Base-by-base conservation (phyloP, 2,888 invertebrate genomes). In the Neoitamus cyanurus region DNA sequence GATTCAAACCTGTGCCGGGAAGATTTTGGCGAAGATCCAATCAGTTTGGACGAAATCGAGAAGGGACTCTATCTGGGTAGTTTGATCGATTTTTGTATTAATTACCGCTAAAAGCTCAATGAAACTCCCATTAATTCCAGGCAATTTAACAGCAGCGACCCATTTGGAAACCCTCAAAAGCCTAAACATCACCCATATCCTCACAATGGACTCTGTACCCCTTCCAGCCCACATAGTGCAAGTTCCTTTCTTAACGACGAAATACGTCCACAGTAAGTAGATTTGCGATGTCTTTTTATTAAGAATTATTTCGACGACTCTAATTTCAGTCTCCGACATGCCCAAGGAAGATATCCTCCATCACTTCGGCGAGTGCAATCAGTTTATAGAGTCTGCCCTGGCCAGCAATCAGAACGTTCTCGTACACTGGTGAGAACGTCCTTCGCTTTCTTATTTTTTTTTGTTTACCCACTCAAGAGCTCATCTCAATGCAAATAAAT, bases 131-230 rank as follows among this genome's bases (percentile, higher is more conserved):
- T 31, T 70, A 5, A 70, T 77, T 77, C 2, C 88, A 95, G 96
- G 97, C 25, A 96, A 97, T 89, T 90, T 97, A 86, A 94, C 96
- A 42, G 96, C 96, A 86, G 97, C 97, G 1, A 94, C 95, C 42
- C 95, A 96, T 89, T 91, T 94, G 86, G 93, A 94, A 84, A 94
- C 94, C 36, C 88, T 97, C 84, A 93, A 93, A 85, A 92, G 93
- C 75, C 92, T 94, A 31, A 93, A 94, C 87, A 94, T 97, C 85
- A 94, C 94, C 1, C 95, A 96, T 89, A 95, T 97, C 87, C 92
- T 97, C 73, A 97, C 97, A 0, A 93, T 97, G 85, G 97, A 97
- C 89, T 94, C 96, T 13, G 96, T 97, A 88, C 97, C 97, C 0
- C 90, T 97, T 87, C 97, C 97, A 0, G 92, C 95, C 87, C 94